Evolutionary conservation across 2,113 vertebrate genomes (phyloP), one percentile per base, ranked within the genome.

Genomic region (Hyla sarda): DNA sequence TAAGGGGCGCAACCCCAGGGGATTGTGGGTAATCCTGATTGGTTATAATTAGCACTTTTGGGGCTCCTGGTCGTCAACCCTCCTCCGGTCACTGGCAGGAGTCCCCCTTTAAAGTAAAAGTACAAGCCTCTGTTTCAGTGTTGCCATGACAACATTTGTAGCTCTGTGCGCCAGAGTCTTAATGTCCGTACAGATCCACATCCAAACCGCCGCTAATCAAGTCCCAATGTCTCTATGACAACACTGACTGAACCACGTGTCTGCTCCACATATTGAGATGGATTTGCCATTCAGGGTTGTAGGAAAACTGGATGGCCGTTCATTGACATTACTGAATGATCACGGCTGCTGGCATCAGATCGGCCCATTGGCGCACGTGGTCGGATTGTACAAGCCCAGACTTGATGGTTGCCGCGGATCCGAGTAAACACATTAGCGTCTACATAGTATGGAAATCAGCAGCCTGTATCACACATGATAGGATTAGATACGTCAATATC

Each of bases 401-500:
- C 85, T 13, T 87, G 78, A 45, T 45, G 74, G 84, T 80, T 80
- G 84, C 84, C 62, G 17, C 37, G 85, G 54, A 25, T 86, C 67
- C 21, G 67, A 28, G 30, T 48, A 32, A 56, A 45, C 62, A 86
- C 52, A 60, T n/a, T n/a, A n/a, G n/a, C n/a, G n/a, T n/a, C n/a
- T n/a, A n/a, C n/a, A n/a, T n/a, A n/a, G n/a, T n/a, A n/a, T n/a
- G n/a, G n/a, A n/a, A n/a, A n/a, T n/a, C n/a, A n/a, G n/a, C n/a
- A n/a, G n/a, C n/a, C n/a, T 1, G 58, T 62, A 62, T 62, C 58
- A 62, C 58, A 25, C n/a, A 28, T 7, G 58, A 28, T 2, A 13
- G n/a, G 58, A 25, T 62, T 62, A 62, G 58, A 62, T 62, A 62
- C 58, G 28, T 4, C n/a, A 28, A 11, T n/a, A n/a, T 62, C 41